A percentile compares a stretch with the other conserved stretches of the same genome.
Conservation (phyloP, 1,140 invertebrate species). For the Theocolax elegans region DNA sequence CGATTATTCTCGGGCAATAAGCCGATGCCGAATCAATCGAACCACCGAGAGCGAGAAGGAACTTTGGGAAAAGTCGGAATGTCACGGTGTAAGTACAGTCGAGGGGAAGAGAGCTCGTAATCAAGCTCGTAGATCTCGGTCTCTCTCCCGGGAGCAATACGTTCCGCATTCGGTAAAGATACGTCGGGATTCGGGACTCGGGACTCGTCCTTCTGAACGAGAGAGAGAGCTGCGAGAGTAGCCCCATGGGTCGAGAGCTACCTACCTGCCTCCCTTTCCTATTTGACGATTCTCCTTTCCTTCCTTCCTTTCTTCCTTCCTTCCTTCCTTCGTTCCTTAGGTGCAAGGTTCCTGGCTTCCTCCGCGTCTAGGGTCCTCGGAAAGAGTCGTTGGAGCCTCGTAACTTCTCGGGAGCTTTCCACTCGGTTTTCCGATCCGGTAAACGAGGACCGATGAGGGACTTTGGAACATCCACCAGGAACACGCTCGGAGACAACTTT, state of each 20-base stretch:
- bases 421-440: too few relatives aligned
- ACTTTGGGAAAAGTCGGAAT: too few relatives aligned
- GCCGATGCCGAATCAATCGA: too few relatives aligned
- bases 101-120: too few relatives aligned
- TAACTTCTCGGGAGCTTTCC: conserved; percentile 5
- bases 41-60: background rate
- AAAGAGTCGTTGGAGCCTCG: background rate
- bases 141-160: conserved; percentile 43
- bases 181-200: conserved; percentile 46
- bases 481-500: too few relatives aligned
- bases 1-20: too few relatives aligned
- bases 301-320: background rate
- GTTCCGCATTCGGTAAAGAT: conserved; percentile 47
- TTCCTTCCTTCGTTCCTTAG: too few relatives aligned
- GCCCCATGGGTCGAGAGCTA: conserved; percentile 37
- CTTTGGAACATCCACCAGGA: too few relatives aligned
- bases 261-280: background rate
- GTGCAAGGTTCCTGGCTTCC: too few relatives aligned
- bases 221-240: conserved; percentile 25
- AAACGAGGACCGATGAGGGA: too few relatives aligned
- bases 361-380: background rate
- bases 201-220: conserved; percentile 17
- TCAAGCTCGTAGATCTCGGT: conserved; percentile 46
- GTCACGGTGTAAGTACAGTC: too few relatives aligned
- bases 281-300: background rate